phyloP scores from a whole-genome alignment of 2,113 vertebrate genomes.

The Ramphastos sulfuratus region DNA sequence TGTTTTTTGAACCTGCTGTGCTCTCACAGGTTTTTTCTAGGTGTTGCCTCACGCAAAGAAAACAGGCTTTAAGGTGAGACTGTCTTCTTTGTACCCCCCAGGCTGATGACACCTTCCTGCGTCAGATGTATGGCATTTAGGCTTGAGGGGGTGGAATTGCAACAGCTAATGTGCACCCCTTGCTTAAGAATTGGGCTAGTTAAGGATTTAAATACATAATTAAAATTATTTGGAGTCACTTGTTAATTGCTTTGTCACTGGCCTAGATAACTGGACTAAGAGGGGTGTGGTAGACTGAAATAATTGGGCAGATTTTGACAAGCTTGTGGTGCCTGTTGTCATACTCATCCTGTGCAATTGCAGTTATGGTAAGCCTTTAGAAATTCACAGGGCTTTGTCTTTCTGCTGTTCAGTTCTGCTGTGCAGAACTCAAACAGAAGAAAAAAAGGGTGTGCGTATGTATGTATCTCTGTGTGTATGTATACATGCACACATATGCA shows the following conservation, averaged over 20 bases:
- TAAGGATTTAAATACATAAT: slow-evolving; percentile 11
- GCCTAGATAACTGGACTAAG: not conserved
- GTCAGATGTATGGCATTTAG: slow-evolving; percentile 3
- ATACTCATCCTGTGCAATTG: not conserved
- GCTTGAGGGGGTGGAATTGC: slow-evolving; percentile 23
- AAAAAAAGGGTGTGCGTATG: rapidly evolving
- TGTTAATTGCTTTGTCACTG: slow-evolving; percentile 35
- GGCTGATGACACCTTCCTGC: not conserved
- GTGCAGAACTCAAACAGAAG: not conserved
- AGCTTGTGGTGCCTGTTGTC: not conserved
- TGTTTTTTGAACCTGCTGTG: not conserved
- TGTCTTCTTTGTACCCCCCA: not conserved
- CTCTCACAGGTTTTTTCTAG: not conserved
- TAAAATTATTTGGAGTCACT: not conserved
- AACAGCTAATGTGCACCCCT: not conserved
- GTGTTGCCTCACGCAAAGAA: not conserved
- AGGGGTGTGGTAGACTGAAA: slow-evolving; percentile 35
- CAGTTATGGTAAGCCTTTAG: not conserved
- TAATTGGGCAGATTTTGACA: slow-evolving; percentile 16
- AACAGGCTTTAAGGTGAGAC: not conserved
- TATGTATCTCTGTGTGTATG: rapidly evolving
- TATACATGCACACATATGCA: rapidly evolving
- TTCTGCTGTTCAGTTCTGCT: not conserved
- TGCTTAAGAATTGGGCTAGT: not conserved
- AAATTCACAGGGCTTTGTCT: slow-evolving; percentile 6